Conservation (phyloP, 2,113 vertebrate genomes). For the Recurvirostra avosetta region DNA sequence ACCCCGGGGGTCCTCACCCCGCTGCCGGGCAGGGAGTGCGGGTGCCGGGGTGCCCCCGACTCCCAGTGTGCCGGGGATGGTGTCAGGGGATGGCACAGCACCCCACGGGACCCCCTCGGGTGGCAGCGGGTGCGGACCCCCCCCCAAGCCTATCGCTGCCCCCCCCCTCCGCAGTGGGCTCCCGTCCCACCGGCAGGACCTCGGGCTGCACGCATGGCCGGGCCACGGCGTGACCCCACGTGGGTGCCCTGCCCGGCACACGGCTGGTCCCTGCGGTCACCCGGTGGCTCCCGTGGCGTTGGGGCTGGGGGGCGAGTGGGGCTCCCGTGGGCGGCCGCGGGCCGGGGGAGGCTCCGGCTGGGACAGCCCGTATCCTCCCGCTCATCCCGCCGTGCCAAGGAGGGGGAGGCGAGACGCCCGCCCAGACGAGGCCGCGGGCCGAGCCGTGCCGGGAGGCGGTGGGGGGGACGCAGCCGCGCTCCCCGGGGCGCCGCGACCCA, state of each 20-base stretch:
- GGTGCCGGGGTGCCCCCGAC: no score
- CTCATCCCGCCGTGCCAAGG: neutral
- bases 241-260: neutral
- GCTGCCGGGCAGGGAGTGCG: no score
- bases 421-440: neutral
- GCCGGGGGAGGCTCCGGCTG: neutral
- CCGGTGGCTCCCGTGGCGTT: accelerated
- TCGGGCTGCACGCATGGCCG: no score
- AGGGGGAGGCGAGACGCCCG: neutral
- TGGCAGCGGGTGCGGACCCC: neutral
- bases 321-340: neutral
- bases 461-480: neutral
- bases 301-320: neutral
- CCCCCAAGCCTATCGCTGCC: no score
- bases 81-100: neutral
- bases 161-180: neutral
- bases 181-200: no score
- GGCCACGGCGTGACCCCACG: neutral
- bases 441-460: neutral
- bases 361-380: neutral
- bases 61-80: no score
- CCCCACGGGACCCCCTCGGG: neutral
- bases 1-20: no score
- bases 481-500: neutral
- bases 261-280: no score